phyloP scores from a whole-genome alignment of 2,113 vertebrate species.

The Corythornis vintsioides region DNA sequence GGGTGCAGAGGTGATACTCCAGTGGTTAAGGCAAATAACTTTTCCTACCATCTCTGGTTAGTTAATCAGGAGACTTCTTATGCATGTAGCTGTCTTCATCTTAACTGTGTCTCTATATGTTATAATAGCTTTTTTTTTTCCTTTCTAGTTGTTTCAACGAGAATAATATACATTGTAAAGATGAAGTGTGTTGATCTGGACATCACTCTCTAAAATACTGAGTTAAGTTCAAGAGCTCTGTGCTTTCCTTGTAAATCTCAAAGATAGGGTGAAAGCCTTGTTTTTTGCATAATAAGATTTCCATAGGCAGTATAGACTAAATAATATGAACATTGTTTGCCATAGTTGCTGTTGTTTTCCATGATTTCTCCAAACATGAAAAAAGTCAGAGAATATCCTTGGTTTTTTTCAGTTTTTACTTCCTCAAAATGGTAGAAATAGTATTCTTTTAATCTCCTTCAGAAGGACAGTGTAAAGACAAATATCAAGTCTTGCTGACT shows the following conservation, averaged over 20 bases:
- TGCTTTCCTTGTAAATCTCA: background rate
- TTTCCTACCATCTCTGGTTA: background rate
- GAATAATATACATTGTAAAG: background rate
- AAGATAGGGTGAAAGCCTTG: background rate
- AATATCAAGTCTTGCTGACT: background rate
- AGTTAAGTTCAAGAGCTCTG: background rate
- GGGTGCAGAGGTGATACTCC: background rate
- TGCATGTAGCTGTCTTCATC: background rate
- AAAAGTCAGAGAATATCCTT: background rate
- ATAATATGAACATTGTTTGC: background rate
- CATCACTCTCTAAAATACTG: background rate
- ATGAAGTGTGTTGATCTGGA: background rate
- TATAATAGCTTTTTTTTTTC: background rate
- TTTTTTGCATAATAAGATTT: fast-evolving
- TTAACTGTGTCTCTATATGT: background rate
- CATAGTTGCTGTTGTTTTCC: background rate
- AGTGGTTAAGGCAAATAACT: background rate
- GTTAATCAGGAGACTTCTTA: background rate
- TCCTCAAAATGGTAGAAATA: background rate
- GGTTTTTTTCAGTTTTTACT: background rate
- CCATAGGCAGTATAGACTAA: background rate
- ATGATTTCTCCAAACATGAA: background rate
- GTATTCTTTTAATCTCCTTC: background rate
- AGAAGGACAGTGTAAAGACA: background rate
- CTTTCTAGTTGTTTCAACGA: background rate